Percentiles rank a stretch among this genome's conserved stretches.
Evolutionary conservation across 2,113 vertebrate genomes (phyloP).

Genomic region (Macaca nemestrina): DNA sequence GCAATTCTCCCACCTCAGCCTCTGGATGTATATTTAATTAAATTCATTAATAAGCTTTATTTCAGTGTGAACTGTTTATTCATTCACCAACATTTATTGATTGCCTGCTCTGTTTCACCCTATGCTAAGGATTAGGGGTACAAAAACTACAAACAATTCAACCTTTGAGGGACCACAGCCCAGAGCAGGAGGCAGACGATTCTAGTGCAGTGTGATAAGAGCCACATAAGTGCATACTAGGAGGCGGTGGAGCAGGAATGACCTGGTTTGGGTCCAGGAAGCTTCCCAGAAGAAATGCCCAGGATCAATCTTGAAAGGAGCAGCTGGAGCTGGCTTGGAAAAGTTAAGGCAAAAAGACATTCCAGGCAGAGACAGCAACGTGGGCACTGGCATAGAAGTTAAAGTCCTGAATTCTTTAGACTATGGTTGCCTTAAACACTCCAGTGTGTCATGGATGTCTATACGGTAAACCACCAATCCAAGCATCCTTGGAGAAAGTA

Average conservation of each 20-base stretch:
- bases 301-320: neutral
- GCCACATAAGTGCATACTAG: rapidly evolving
- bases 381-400: neutral
- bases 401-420: neutral
- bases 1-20: neutral
- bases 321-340: neutral
- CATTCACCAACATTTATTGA: neutral
- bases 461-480: neutral
- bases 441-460: neutral
- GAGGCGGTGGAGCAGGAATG: neutral
- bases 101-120: neutral
- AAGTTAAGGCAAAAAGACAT: neutral
- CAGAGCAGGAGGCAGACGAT: neutral
- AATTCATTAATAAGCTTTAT: neutral
- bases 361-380: neutral
- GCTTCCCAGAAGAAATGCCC: neutral
- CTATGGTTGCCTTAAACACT: neutral
- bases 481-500: conserved; percentile 27
- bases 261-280: neutral
- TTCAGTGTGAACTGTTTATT: neutral
- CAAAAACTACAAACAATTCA: neutral
- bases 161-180: neutral
- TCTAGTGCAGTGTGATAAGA: neutral
- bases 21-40: neutral
- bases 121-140: neutral